Evolutionary conservation across 1,140 invertebrate species (phyloP).

Genomic region (Heliconius hewitsoni): DNA sequence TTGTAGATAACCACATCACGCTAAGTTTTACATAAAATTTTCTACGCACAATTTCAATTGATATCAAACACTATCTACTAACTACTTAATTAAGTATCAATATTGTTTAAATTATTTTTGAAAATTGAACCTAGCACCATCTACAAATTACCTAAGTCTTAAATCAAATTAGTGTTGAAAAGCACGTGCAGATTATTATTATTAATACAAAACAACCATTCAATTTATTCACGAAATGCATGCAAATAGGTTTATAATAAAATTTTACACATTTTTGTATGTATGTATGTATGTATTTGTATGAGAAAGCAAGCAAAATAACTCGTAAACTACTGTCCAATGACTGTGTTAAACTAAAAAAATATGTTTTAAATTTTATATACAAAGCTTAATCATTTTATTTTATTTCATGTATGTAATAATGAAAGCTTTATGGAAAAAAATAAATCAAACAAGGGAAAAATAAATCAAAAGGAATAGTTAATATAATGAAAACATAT

Average conservation of each 20-base stretch:
- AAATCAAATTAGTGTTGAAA: neutral
- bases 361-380: neutral
- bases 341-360: slow-evolving; percentile 9
- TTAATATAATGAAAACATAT: neutral
- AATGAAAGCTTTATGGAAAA: neutral
- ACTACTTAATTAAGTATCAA: neutral
- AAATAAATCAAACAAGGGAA: neutral
- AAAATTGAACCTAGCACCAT: neutral
- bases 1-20: neutral
- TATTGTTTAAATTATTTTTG: neutral
- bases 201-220: neutral
- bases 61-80: neutral
- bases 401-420: neutral
- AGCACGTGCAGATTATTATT: neutral
- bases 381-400: neutral
- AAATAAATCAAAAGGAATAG: neutral
- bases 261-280: neutral
- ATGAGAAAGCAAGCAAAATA: neutral
- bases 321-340: neutral
- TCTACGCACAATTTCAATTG: neutral
- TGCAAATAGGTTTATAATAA: neutral
- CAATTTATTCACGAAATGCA: neutral
- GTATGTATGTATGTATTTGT: neutral
- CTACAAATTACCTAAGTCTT: neutral
- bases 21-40: neutral